These are phyloP conservation scores for Tetragnatha montana DNA, from an alignment of 2,888 invertebrate species.

Conservation along the genomic window DNA sequence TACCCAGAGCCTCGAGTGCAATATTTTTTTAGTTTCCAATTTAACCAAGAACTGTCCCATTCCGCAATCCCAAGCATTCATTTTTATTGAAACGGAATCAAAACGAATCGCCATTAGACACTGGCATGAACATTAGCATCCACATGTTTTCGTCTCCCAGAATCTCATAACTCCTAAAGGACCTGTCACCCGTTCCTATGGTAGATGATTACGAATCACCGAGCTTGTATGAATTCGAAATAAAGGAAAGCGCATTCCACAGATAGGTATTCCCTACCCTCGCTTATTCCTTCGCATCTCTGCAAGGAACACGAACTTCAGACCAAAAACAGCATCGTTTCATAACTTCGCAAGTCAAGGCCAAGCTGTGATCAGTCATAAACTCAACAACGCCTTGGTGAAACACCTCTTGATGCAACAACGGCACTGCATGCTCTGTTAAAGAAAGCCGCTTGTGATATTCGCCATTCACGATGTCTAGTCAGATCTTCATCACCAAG, in stretches of 20 bases:
- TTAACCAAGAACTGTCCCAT: too few species aligned
- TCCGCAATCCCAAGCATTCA: neutral
- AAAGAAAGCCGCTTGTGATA: slow-evolving; percentile 37
- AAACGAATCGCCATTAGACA: neutral
- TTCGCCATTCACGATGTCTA: slow-evolving; percentile 18
- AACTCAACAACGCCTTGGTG: too few species aligned
- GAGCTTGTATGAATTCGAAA: neutral
- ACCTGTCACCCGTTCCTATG: neutral
- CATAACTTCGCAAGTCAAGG: slow-evolving; percentile 25
- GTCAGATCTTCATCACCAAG: slow-evolving; percentile 3
- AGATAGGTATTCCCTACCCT: neutral
- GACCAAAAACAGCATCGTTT: neutral
- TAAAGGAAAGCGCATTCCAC: neutral
- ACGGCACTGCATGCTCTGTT: slow-evolving; percentile 38
- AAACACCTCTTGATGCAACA: slow-evolving; percentile 1
- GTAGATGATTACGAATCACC: neutral
- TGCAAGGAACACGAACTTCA: neutral
- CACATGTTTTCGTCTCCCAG: neutral
- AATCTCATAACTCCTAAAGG: neutral
- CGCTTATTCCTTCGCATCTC: neutral
- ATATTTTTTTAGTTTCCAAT: too few species aligned
- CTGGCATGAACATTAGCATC: neutral
- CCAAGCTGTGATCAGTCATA: neutral
- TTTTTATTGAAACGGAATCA: neutral
- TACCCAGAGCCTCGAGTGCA: too few species aligned